Evolutionary conservation across 2,113 vertebrate species (phyloP), one percentile per base, ranked within the genome.

Genomic region (Potamarius usumacintae): DNA sequence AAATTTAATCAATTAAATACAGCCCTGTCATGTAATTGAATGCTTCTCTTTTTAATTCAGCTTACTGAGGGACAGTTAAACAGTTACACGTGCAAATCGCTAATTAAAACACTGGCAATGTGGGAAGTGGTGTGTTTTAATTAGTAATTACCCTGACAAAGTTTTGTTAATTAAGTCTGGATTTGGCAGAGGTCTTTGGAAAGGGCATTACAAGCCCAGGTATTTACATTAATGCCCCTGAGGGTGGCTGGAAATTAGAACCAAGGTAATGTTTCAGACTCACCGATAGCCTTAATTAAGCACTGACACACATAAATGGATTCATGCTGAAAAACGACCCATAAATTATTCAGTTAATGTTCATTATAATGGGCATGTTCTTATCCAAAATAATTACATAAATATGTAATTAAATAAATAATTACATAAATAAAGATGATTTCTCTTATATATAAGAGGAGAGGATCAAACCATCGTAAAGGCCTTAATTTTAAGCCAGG

Each of bases 1-100:
- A 80, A 57, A 57, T 80, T 57, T 12, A 80, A 57, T 80, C 25
- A 80, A 57, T 80, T 27, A 20, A 57, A 55, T 14, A 6, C 52
- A 18, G n/a, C 30, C 10, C 48, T 80, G 52, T 57, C 17, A 80
- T 57, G n/a, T 88, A 83, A 85, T 50, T 76, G 20, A 76, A 76
- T 52, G 20, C 25, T 25, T 50, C 20, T 50, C 10, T 76, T 76
- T 52, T 76, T 25, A 50, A 52, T 76, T 25, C 22, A 52, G 12
- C 77, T 76, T 25, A 1, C 83, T 42, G 20, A 85, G 89, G 77
- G 83, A 85, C 48, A 58, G 83, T 87, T 85, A 84, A 85, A 22
- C 79, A 89, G 65, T 87, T 87, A 82, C 30, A 74, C 76, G 82
- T 85, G 67, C 86, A 87, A 89, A 87, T 87, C 63, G 74, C 81